Conservation (phyloP, 2,888 invertebrate genomes). For the Drosophila paranaensis region DNA sequence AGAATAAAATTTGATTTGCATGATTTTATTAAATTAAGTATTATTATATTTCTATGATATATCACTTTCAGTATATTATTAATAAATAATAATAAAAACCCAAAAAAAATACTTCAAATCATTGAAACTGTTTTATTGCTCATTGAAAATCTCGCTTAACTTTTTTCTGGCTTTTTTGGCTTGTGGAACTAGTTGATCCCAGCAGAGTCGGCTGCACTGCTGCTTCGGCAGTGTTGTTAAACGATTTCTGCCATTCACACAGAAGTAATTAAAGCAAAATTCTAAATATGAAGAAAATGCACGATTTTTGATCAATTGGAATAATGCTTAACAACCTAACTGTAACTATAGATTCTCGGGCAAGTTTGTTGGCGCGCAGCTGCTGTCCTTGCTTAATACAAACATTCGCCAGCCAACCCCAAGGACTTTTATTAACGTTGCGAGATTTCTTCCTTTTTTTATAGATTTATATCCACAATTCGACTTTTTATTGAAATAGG, state of each 20-base stretch:
- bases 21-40: too few species aligned
- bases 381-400: slow-evolving; percentile 40
- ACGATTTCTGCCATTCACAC: background rate
- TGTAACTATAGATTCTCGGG: background rate
- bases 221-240: background rate
- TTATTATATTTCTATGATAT: too few species aligned
- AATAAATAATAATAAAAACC: too few species aligned
- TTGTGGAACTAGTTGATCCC: background rate
- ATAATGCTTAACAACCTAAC: background rate
- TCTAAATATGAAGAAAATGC: background rate
- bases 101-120: too few species aligned
- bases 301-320: background rate
- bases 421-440: slow-evolving; percentile 61
- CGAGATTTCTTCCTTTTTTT: slow-evolving; percentile 59
- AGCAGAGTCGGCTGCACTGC: background rate
- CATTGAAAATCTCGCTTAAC: background rate
- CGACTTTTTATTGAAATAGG: slow-evolving; percentile 73
- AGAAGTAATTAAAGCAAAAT: background rate
- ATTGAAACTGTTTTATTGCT: too few species aligned
- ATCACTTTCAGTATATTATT: too few species aligned
- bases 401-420: slow-evolving; percentile 32
- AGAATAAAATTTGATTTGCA: too few species aligned
- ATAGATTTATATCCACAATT: slow-evolving; percentile 72
- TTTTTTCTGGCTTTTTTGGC: background rate
- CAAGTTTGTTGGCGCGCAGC: slow-evolving; percentile 56